Conservation (phyloP, 2,113 vertebrate species). For the Callocephalon fimbriatum region DNA sequence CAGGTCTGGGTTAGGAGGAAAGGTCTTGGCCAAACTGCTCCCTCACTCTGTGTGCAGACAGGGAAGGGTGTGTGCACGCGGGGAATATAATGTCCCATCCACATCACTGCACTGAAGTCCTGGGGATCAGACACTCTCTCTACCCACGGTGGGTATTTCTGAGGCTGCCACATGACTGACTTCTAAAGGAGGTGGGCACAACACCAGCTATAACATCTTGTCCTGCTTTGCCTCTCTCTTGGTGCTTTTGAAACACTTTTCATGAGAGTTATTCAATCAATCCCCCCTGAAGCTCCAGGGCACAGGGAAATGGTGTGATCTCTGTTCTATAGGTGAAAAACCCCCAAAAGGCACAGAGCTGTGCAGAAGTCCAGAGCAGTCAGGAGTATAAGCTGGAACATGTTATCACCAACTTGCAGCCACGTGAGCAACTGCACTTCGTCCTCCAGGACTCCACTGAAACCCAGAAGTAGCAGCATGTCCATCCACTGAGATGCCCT, state of each 20-base stretch:
- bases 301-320: not conserved
- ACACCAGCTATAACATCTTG: constrained; percentile 3
- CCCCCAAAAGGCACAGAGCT: not conserved
- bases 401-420: not conserved
- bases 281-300: not conserved
- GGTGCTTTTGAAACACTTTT: not conserved
- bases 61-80: not conserved
- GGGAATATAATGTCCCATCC: not conserved
- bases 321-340: not conserved
- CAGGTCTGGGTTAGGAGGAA: not conserved
- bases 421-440: not conserved
- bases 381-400: not conserved
- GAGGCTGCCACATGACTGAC: not conserved
- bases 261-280: not conserved
- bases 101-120: not conserved
- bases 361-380: not conserved
- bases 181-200: not conserved
- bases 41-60: not conserved
- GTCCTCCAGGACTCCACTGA: not conserved
- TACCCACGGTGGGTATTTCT: not conserved
- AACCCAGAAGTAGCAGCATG: not conserved
- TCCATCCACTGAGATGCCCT: not conserved
- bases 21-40: not conserved
- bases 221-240: constrained; percentile 14
- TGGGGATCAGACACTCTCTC: rapidly evolving